These are phyloP conservation scores for Shinisaurus crocodilurus DNA, from an alignment of 2,113 vertebrate species.

Conservation along the genomic window DNA sequence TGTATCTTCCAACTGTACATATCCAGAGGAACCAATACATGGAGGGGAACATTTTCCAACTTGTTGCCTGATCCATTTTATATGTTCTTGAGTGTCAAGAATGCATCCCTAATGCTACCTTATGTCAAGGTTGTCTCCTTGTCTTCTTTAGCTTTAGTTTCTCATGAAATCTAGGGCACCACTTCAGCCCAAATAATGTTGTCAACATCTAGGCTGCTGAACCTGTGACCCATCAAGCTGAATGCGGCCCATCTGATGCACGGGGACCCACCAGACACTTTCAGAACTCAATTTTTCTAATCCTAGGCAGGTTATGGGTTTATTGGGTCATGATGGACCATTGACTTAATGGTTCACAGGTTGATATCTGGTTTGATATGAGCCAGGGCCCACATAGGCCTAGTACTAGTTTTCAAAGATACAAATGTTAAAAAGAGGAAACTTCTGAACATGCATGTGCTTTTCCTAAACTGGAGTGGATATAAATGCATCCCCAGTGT, in stretches of 20 bases:
- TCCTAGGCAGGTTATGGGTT: background rate
- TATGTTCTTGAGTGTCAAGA: background rate
- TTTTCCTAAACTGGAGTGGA: background rate
- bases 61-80: background rate
- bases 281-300: background rate
- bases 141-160: background rate
- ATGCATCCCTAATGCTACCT: background rate
- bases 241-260: background rate
- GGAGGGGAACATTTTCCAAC: background rate
- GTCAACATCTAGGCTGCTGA: background rate
- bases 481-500: background rate
- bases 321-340: background rate
- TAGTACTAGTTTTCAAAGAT: background rate
- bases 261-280: background rate
- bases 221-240: background rate
- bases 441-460: background rate
- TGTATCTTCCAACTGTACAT: background rate
- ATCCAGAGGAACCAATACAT: background rate
- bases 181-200: background rate
- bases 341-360: background rate
- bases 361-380: background rate
- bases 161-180: background rate
- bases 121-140: background rate
- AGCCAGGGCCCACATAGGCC: background rate
- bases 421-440: background rate